Conservation (phyloP, 1,140 invertebrate genomes). For the Pachypsylla venusta region DNA sequence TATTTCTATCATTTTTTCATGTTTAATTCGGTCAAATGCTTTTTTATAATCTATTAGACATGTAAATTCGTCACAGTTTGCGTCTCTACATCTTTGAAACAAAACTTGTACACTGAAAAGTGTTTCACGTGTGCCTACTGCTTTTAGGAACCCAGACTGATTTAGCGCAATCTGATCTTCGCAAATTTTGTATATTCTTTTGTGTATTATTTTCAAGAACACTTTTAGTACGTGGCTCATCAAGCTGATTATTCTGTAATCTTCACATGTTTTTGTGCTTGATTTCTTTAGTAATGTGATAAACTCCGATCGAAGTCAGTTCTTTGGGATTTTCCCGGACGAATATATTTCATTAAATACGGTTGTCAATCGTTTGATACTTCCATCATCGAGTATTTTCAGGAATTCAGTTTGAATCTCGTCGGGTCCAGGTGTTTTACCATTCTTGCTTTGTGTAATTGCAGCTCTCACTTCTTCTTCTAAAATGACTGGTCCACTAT, state of each 20-base stretch:
- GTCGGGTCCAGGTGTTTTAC: no score
- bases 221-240: not conserved
- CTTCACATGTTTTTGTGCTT: slow-evolving; percentile 12
- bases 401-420: no score
- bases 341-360: slow-evolving; percentile 8
- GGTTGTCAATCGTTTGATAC: not conserved
- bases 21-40: slow-evolving; percentile 1
- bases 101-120: no score
- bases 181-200: not conserved
- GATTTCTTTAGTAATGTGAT: no score
- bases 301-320: slow-evolving; percentile 8
- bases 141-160: not conserved
- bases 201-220: not conserved
- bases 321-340: slow-evolving; percentile 4
- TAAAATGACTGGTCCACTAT: no score
- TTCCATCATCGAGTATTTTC: slow-evolving; percentile 10
- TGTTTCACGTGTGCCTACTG: no score
- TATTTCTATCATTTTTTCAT: slow-evolving; percentile 12
- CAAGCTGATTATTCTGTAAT: not conserved
- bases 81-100: slow-evolving; percentile 3
- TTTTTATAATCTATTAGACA: slow-evolving; percentile 7
- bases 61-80: not conserved
- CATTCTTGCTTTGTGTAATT: no score
- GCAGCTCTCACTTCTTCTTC: no score
- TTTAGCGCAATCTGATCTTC: not conserved